phyloP scores from a whole-genome alignment of 1,140 invertebrate genomes.

The Dreissena polymorpha region DNA sequence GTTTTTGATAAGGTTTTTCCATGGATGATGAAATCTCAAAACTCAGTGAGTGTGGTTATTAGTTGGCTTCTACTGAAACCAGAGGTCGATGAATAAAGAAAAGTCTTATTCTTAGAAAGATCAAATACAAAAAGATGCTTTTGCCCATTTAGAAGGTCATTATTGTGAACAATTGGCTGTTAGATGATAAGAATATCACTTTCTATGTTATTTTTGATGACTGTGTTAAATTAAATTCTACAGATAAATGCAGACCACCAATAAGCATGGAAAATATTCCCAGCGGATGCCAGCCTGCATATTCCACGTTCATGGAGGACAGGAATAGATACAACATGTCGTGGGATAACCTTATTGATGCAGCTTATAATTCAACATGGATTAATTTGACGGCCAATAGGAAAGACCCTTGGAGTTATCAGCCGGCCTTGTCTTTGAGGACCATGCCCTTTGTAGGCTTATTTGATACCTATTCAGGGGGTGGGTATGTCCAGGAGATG shows the following conservation, averaged over 20 bases:
- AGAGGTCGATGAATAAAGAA: too few species aligned
- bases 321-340: conserved; percentile 41
- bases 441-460: conserved; percentile 57
- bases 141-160: too few species aligned
- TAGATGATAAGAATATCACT: too few species aligned
- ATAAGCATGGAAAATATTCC: neutral
- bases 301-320: conserved; percentile 54
- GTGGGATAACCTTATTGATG: conserved; percentile 38
- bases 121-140: too few species aligned
- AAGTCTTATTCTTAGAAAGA: too few species aligned
- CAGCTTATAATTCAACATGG: neutral
- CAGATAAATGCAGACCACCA: conserved; percentile 18
- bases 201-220: too few species aligned
- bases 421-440: conserved; percentile 50
- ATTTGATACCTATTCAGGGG: conserved; percentile 57
- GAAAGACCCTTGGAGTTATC: conserved; percentile 48
- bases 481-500: conserved; percentile 55
- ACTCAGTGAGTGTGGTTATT: too few species aligned
- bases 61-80: too few species aligned
- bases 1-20: too few species aligned
- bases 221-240: too few species aligned
- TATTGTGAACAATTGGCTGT: too few species aligned
- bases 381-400: neutral
- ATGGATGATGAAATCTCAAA: too few species aligned
- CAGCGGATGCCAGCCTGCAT: conserved; percentile 37